A percentile compares a stretch with the other conserved stretches of the same genome.
Conservation (phyloP, 2,113 vertebrate species). For the Rhagologus leucostigma region DNA sequence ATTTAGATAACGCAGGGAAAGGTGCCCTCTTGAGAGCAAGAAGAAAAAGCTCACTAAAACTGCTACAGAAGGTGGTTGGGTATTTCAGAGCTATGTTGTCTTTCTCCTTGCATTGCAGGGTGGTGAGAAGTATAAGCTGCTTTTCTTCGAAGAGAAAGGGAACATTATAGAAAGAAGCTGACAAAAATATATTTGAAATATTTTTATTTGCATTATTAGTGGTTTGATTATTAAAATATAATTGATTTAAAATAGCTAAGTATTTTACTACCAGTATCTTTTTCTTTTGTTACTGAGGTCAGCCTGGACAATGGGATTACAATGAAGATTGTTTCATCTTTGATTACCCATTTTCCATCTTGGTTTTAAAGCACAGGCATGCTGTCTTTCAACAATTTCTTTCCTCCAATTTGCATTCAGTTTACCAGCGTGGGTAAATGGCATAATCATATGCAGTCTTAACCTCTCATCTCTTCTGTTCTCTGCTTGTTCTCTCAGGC, state of each 20-base stretch:
- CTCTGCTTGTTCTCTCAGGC: not conserved
- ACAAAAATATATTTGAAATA: not conserved
- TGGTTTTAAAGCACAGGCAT: not conserved
- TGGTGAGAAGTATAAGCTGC: not conserved
- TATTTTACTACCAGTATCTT: not conserved
- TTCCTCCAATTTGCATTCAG: not conserved
- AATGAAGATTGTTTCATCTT: not conserved
- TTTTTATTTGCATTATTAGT: not conserved
- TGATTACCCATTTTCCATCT: not conserved
- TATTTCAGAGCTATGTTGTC: not conserved
- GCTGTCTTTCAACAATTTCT: not conserved
- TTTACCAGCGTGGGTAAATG: not conserved
- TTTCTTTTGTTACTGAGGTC: not conserved
- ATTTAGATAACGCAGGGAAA: not conserved
- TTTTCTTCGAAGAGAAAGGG: not conserved
- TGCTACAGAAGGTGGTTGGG: not conserved
- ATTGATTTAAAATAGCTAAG: not conserved
- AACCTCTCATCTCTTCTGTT: not conserved
- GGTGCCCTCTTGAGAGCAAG: not conserved
- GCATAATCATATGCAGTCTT: not conserved
- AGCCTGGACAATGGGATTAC: not conserved
- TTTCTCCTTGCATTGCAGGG: not conserved
- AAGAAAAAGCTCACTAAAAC: slow-evolving; percentile 4
- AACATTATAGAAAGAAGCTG: not conserved
- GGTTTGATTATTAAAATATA: slow-evolving; percentile 17